Percentiles rank a stretch among this genome's conserved stretches.
These are phyloP conservation scores for Montipora efflorescens DNA, from an alignment of 64 coral and sea anemone species.

Conservation along the genomic window DNA sequence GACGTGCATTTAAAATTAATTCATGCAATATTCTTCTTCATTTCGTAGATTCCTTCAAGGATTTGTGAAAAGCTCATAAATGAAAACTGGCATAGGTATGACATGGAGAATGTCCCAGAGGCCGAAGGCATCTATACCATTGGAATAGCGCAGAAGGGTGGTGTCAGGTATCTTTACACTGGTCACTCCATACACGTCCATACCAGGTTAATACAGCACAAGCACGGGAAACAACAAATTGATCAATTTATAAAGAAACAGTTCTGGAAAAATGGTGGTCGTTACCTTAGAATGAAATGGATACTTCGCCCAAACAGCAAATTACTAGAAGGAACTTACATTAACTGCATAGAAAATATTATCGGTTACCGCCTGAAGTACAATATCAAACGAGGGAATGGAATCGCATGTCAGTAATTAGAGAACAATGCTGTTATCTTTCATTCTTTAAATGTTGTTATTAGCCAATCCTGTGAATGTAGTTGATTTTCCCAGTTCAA, in stretches of 20 bases:
- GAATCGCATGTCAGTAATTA: neutral
- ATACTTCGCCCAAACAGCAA: neutral
- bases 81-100: neutral
- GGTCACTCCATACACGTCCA: neutral
- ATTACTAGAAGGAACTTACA: neutral
- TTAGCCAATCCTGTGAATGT: too few species aligned
- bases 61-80: neutral
- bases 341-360: neutral
- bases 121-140: constrained; percentile 14
- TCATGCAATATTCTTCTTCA: neutral
- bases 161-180: neutral
- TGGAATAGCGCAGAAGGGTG: neutral
- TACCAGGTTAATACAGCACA: neutral
- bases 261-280: neutral
- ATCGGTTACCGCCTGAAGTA: neutral
- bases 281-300: neutral
- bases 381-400: neutral
- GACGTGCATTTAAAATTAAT: neutral
- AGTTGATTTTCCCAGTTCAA: too few species aligned
- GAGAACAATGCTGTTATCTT: neutral
- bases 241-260: neutral
- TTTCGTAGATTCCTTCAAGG: neutral
- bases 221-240: neutral
- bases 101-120: neutral
- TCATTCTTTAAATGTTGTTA: neutral